Evolutionary conservation across 2,888 invertebrate genomes (phyloP).

Genomic region (Napeogenes inachia): DNA sequence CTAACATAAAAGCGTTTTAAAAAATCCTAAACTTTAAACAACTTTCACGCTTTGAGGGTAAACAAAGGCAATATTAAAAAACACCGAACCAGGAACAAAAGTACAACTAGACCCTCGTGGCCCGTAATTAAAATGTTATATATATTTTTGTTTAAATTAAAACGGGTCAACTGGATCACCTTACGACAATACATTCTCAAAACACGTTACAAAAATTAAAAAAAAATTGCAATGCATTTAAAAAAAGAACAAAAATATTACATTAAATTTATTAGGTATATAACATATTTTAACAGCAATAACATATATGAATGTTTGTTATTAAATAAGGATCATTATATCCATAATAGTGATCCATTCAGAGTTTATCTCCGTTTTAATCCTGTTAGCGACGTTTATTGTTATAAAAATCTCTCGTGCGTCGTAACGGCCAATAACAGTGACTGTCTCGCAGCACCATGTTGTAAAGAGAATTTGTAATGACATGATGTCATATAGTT

Average conservation of each 20-base stretch:
- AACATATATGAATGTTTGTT: no score
- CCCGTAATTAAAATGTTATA: conserved; percentile 2
- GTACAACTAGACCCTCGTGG: not conserved
- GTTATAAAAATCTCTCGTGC: conserved; percentile 9
- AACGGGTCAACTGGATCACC: not conserved
- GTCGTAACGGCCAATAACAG: conserved; percentile 5
- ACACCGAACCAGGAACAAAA: conserved; percentile 2
- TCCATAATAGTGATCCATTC: no score
- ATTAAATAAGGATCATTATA: no score
- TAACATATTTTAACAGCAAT: no score
- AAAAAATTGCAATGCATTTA: no score
- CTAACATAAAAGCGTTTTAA: not conserved
- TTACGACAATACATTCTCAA: not conserved
- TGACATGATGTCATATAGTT: not conserved
- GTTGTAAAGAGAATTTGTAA: conserved; percentile 10
- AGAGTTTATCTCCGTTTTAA: conserved; percentile 17
- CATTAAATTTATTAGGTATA: no score
- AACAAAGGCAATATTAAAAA: conserved; percentile 5
- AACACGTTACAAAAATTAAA: no score
- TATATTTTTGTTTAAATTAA: conserved; percentile 1
- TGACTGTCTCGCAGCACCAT: conserved; percentile 2
- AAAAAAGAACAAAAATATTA: no score
- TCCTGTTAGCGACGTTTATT: conserved; percentile 15
- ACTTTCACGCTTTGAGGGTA: conserved; percentile 1
- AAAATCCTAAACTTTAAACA: not conserved